Conservation (phyloP, 64 coral and sea anemone species). For the Montipora efflorescens region DNA sequence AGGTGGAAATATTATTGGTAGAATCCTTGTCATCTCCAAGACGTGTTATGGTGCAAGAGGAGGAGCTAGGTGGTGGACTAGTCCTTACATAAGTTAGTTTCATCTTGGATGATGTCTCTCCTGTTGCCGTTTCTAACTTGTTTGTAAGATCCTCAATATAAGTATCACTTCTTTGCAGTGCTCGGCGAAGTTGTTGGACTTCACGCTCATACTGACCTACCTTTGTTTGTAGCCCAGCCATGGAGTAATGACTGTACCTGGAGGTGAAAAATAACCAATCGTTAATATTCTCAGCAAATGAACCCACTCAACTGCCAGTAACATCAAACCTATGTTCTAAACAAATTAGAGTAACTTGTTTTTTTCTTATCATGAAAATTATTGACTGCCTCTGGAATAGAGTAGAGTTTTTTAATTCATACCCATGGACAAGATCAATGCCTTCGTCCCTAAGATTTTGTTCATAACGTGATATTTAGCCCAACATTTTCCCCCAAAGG, state of each 20-base stretch:
- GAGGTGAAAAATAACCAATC: background rate
- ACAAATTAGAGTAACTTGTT: no score
- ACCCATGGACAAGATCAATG: no score
- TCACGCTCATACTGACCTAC: slow-evolving; percentile 93
- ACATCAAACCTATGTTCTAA: no score
- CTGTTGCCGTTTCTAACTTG: slow-evolving; percentile 45
- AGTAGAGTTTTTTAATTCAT: no score
- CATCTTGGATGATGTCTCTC: background rate
- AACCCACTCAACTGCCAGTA: no score
- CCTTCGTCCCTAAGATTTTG: no score
- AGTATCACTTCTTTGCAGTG: slow-evolving; percentile 80
- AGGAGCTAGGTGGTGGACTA: background rate
- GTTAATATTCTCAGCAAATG: background rate
- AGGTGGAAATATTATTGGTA: background rate
- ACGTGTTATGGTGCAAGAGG: slow-evolving; percentile 25
- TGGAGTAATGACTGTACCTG: slow-evolving; percentile 90
- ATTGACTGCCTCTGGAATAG: no score
- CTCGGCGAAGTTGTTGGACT: slow-evolving; percentile 90
- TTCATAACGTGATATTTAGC: no score
- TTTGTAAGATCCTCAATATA: slow-evolving; percentile 88
- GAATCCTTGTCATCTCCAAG: slow-evolving; percentile 12
- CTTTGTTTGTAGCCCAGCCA: slow-evolving; percentile 90
- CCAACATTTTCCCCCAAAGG: no score
- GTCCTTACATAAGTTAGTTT: background rate
- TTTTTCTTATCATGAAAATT: no score